Evolutionary conservation across 2,888 invertebrate species (phyloP).

Genomic region (Aleiodes leptofemur): DNA sequence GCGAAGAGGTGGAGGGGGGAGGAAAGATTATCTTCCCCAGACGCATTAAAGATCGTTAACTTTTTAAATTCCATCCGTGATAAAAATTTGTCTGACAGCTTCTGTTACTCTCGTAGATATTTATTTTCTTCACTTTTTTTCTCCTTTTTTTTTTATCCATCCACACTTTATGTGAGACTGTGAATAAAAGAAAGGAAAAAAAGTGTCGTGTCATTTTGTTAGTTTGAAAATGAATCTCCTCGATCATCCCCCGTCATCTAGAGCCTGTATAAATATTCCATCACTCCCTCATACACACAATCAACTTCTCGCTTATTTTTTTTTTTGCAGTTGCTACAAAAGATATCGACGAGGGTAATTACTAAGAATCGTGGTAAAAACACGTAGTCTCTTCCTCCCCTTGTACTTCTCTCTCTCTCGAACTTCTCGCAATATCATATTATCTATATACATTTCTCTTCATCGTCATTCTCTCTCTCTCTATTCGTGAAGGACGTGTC

Average conservation of each 20-base stretch:
- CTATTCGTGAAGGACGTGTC: conserved; percentile 36
- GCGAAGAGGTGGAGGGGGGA: neutral
- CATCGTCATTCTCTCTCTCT: conserved; percentile 18
- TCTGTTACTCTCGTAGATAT: neutral
- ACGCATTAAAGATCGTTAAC: conserved; percentile 35
- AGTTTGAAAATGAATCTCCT: conserved; percentile 59
- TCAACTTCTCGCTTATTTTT: neutral
- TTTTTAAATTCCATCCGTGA: conserved; percentile 25
- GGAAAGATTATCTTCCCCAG: conserved; percentile 19
- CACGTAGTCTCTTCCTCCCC: conserved; percentile 54
- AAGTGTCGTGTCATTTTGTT: conserved; percentile 67
- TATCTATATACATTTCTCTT: conserved; percentile 37
- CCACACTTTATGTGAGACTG: neutral
- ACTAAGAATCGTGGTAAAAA: conserved; percentile 66
- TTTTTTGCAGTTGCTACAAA: conserved; percentile 62
- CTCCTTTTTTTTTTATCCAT: neutral
- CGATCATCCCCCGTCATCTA: conserved; percentile 67
- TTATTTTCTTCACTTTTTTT: neutral
- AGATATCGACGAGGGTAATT: conserved; percentile 69
- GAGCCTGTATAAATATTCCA: conserved; percentile 73
- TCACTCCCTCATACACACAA: conserved; percentile 54
- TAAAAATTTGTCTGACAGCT: conserved; percentile 33
- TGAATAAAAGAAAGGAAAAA: conserved; percentile 41
- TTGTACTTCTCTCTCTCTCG: neutral
- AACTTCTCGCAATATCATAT: conserved; percentile 33